Evolutionary conservation across 2,888 invertebrate species (phyloP).

Genomic region (Melieria picta): DNA sequence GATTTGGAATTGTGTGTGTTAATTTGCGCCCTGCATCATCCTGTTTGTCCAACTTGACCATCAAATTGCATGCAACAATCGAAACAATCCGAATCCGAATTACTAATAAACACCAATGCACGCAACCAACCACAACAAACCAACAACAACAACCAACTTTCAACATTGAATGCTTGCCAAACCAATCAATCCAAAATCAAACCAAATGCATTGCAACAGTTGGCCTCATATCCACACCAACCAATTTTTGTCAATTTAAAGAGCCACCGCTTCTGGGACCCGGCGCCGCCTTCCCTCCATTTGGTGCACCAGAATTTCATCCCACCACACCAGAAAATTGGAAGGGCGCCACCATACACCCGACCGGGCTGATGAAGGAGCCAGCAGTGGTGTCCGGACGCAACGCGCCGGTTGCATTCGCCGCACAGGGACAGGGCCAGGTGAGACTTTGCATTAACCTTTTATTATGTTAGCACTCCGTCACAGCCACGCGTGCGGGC

Average conservation of each 20-base stretch:
- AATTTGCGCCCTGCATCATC: conserved; percentile 23
- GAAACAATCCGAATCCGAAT: no score
- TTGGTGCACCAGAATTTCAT: conserved; percentile 66
- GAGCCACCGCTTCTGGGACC: conserved; percentile 67
- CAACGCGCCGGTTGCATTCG: conserved; percentile 65
- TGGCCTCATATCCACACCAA: conserved; percentile 55
- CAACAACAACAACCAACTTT: conserved; percentile 1
- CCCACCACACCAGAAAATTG: conserved; percentile 65
- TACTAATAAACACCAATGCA: neutral
- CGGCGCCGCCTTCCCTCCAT: conserved; percentile 64
- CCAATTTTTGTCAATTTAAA: conserved; percentile 66
- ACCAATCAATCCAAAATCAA: conserved; percentile 27
- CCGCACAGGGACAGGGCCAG: conserved; percentile 64
- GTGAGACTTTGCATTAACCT: conserved; percentile 48
- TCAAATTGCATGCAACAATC: no score
- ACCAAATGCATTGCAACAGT: conserved; percentile 44
- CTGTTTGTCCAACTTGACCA: no score
- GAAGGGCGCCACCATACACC: conserved; percentile 65
- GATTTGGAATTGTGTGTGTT: conserved; percentile 19
- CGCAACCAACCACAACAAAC: neutral
- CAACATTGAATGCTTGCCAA: neutral
- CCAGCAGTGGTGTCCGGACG: conserved; percentile 68
- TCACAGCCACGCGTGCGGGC: no score
- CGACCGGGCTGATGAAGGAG: conserved; percentile 72
- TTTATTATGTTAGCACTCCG: no score